Percentiles rank a stretch among this genome's conserved stretches.
phyloP scores from a whole-genome alignment of 2,888 invertebrate species.

The Acleris sparsana region DNA sequence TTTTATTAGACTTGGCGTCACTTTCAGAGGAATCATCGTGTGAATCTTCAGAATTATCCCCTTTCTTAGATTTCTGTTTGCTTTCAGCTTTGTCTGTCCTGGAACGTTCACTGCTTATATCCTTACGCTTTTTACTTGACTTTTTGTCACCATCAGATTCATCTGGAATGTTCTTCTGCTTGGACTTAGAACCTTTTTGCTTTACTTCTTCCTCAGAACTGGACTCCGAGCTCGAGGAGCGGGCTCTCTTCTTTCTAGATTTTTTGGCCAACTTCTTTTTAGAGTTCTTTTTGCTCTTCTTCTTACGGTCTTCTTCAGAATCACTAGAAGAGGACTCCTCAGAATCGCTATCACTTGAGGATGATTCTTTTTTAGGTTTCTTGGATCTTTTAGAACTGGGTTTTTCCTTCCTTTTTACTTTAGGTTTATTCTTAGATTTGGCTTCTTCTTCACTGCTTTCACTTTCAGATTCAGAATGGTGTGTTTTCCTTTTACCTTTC shows the following conservation, averaged over 20 bases:
- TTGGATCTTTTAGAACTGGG: conserved; percentile 82
- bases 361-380: conserved; percentile 75
- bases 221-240: conserved; percentile 79
- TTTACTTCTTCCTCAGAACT: conserved; percentile 81
- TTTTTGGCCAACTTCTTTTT: conserved; percentile 78
- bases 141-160: conserved; percentile 76
- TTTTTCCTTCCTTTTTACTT: conserved; percentile 80
- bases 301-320: conserved; percentile 78
- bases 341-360: conserved; percentile 79
- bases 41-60: conserved; percentile 72
- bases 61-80: conserved; percentile 71
- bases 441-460: conserved; percentile 73
- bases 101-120: conserved; percentile 63
- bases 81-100: conserved; percentile 66
- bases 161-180: conserved; percentile 78
- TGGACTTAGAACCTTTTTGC: conserved; percentile 73
- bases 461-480: conserved; percentile 77
- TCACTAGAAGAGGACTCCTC: conserved; percentile 80
- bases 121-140: conserved; percentile 70
- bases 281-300: conserved; percentile 75
- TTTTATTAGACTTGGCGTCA: conserved; percentile 81
- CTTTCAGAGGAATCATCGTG: conserved; percentile 75
- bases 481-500: conserved; percentile 81
- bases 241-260: conserved; percentile 72
- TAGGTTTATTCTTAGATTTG: conserved; percentile 74